Evolutionary conservation across 1,140 invertebrate genomes (phyloP).

Genomic region (Lepidotrigona ventralis): DNA sequence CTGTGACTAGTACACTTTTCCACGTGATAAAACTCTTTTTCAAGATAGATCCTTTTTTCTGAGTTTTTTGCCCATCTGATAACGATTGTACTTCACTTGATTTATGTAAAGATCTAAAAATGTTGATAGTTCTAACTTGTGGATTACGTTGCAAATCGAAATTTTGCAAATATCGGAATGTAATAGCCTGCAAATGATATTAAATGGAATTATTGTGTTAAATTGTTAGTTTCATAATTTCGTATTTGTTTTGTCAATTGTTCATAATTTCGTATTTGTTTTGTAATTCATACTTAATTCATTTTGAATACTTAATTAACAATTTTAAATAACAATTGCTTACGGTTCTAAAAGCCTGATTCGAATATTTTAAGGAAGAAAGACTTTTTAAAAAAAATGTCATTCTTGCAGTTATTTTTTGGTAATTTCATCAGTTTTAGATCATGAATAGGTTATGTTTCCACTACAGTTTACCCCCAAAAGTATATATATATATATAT

Average conservation of each 20-base stretch:
- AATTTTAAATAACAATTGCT: neutral
- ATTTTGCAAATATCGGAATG: neutral
- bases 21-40: constrained; percentile 86
- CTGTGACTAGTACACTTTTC: constrained; percentile 85
- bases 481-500: too few relatives aligned
- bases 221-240: neutral
- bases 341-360: constrained; percentile 29
- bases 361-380: neutral
- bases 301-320: neutral
- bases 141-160: neutral
- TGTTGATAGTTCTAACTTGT: constrained; percentile 36
- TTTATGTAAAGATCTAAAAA: neutral
- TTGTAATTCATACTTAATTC: neutral
- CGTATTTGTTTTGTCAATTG: neutral
- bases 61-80: neutral
- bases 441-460: constrained; percentile 14
- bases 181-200: neutral
- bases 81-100: neutral
- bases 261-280: neutral
- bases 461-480: too few relatives aligned
- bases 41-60: constrained; percentile 38
- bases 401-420: neutral
- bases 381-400: constrained; percentile 46
- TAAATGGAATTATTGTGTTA: neutral
- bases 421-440: neutral